Conservation (phyloP, 2,113 vertebrate species). For the Sterna hirundo region DNA sequence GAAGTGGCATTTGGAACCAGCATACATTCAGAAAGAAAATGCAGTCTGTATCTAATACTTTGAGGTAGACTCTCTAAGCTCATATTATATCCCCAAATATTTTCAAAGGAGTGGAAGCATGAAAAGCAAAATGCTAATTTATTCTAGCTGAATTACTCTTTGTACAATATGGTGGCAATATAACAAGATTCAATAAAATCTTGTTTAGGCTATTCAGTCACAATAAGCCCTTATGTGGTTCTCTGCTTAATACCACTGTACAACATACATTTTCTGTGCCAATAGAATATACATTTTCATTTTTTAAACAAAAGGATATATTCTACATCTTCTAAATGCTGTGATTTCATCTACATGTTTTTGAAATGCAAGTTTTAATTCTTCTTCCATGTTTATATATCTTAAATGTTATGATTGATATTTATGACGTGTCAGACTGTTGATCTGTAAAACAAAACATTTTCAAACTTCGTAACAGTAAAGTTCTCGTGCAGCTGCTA, state of each 20-base stretch:
- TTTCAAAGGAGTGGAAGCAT: constrained; percentile 58
- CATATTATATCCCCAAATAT: constrained; percentile 47
- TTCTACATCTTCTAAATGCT: background rate
- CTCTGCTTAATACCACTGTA: background rate
- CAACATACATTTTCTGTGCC: background rate
- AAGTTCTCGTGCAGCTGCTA: constrained; percentile 71
- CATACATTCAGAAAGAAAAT: constrained; percentile 52
- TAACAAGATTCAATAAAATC: constrained; percentile 23
- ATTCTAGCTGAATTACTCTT: constrained; percentile 49
- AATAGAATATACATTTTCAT: background rate
- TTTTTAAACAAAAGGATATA: background rate
- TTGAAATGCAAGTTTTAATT: constrained; percentile 20
- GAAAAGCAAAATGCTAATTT: constrained; percentile 59
- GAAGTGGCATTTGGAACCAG: constrained; percentile 62
- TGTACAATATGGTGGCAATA: background rate
- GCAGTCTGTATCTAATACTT: constrained; percentile 50
- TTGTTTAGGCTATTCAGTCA: background rate
- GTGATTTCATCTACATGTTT: background rate
- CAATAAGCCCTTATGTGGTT: background rate
- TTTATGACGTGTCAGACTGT: constrained; percentile 68
- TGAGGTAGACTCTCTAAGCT: constrained; percentile 24
- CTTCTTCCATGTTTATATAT: constrained; percentile 17
- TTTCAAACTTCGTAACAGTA: constrained; percentile 64
- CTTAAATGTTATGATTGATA: constrained; percentile 51
- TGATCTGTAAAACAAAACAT: constrained; percentile 73